A percentile compares a stretch with the other conserved stretches of the same genome.
phyloP scores from a whole-genome alignment of 2,113 vertebrate genomes.

The Pithys albifrons region DNA sequence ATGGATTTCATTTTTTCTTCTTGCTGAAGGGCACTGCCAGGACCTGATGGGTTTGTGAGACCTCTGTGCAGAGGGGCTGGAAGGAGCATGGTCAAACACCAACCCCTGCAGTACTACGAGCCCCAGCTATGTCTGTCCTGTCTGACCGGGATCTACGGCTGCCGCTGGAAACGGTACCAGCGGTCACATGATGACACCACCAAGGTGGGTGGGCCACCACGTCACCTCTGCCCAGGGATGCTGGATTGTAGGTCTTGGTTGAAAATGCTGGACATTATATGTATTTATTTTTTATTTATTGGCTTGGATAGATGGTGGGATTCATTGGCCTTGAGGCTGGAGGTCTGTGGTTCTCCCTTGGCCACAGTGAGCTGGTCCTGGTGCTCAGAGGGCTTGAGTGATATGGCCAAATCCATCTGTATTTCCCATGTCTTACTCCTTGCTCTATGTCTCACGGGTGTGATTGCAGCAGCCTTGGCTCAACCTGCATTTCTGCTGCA shows the following conservation, averaged over 20 bases:
- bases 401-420: fast-evolving
- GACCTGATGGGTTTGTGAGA: constrained; percentile 84
- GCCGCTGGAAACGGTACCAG: constrained; percentile 99
- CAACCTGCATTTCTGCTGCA: not conserved
- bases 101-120: constrained; percentile 98
- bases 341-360: fast-evolving
- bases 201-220: constrained; percentile 69
- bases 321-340: fast-evolving
- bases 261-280: fast-evolving
- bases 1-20: not conserved
- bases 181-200: constrained; percentile 96
- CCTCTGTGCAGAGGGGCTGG: constrained; percentile 68
- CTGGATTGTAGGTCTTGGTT: fast-evolving
- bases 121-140: constrained; percentile 95
- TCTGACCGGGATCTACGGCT: constrained; percentile 96
- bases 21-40: constrained; percentile 68
- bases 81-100: constrained; percentile 98
- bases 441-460: not conserved
- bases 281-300: no score
- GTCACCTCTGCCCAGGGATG: fast-evolving
- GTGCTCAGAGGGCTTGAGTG: not conserved
- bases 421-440: not conserved
- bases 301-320: not conserved
- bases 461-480: not conserved
- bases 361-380: not conserved